Evolutionary conservation across 2,113 vertebrate genomes (phyloP), one percentile per base, ranked within the genome.

Genomic region (Silurus meridionalis): DNA sequence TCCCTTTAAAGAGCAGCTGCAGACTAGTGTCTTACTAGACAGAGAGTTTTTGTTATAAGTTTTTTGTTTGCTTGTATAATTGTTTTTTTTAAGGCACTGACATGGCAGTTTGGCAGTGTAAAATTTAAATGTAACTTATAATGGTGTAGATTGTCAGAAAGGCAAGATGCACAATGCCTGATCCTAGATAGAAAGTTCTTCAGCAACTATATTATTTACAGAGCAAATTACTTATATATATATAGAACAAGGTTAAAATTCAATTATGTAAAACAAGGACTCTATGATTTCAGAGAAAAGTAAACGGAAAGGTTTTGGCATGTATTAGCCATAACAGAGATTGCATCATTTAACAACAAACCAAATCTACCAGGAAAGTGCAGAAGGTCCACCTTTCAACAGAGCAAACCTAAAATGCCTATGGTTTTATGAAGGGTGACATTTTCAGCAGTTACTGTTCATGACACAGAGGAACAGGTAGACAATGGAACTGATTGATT

Each of bases 221-320:
- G 88, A 60, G 60, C 21, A 87, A 86, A 87, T 91, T 0, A 92
- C 91, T 92, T 48, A 91, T 90, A 90, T 48, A 91, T 90, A 90
- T 21, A 89, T 80, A 75, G 37, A 37, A 74, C 55, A 50, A 50
- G 71, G 46, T 19, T 19, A 46, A 48, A 72, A 21, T 19, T 48
- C 72, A 77, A 9, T 48, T 72, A 52, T 77, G 50, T 53, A 6
- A n/a, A 77, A 53, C 21, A 13, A n/a, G 21, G 19, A 1, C 23
- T 23, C 21, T 52, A n/a, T 52, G 19, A 75, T 50, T 53, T 75
- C 9, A 21, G 37, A 19, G 8, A 72, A 6, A 8, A 48, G 37
- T 72, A 72, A 48, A 72, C 69, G 9, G 10, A 71, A 46, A 71
- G 15, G 28, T 46, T 17, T 46, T 71, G 28, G 15, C 17, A 69